Conservation (phyloP, 2,113 vertebrate species). For the Hiodon alosoides region DNA sequence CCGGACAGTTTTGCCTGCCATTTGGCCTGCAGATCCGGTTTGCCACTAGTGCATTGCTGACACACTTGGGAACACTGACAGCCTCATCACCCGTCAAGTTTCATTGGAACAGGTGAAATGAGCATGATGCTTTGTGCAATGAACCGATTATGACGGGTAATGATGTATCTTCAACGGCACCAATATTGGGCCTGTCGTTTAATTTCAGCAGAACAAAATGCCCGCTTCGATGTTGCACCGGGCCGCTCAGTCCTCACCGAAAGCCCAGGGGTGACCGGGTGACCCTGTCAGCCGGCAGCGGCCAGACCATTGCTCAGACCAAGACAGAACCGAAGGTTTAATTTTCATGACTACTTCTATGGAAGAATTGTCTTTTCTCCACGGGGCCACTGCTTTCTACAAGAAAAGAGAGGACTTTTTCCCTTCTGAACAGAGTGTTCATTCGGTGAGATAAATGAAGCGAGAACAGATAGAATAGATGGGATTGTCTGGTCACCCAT, state of each 20-base stretch:
- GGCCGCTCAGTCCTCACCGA: not conserved
- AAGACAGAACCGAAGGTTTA: too few relatives aligned
- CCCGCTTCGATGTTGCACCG: not conserved
- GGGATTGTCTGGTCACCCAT: slow-evolving; percentile 36
- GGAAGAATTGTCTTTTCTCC: not conserved
- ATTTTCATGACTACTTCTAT: slow-evolving; percentile 9
- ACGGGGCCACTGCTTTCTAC: not conserved
- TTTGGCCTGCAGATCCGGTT: too few relatives aligned
- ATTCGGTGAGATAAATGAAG: not conserved
- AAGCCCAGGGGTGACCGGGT: not conserved
- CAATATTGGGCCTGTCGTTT: slow-evolving; percentile 1
- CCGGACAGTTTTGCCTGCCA: too few relatives aligned
- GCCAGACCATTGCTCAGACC: too few relatives aligned
- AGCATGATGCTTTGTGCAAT: not conserved
- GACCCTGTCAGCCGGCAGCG: not conserved
- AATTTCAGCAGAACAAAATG: not conserved
- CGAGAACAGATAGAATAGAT: slow-evolving; percentile 33
- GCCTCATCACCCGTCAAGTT: not conserved
- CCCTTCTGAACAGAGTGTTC: not conserved
- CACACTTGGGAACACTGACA: too few relatives aligned
- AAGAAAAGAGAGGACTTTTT: not conserved
- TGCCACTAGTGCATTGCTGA: too few relatives aligned
- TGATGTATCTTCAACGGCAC: not conserved
- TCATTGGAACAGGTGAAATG: not conserved
- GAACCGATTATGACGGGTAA: not conserved